Percentiles rank a stretch among this genome's conserved stretches.
Evolutionary conservation across 2,113 vertebrate species (phyloP).

Genomic region (Grammomys surdaster): DNA sequence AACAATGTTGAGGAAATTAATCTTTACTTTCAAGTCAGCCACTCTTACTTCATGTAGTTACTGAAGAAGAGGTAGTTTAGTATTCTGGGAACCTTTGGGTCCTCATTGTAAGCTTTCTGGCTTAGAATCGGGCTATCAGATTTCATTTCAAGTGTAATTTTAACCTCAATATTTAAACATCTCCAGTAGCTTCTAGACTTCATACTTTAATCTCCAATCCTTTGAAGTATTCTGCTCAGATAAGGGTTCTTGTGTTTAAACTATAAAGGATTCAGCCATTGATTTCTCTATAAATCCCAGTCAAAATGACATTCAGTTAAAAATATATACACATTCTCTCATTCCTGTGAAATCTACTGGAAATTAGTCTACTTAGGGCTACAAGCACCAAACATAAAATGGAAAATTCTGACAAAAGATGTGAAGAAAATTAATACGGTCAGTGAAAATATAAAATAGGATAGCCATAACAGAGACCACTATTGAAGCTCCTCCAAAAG

Average conservation of each 20-base stretch:
- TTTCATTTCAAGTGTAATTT: conserved; percentile 67
- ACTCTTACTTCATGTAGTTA: conserved; percentile 69
- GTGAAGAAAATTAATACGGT: background rate
- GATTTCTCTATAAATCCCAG: background rate
- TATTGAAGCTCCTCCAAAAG: background rate
- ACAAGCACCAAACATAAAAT: background rate
- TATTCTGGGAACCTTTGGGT: conserved; percentile 60
- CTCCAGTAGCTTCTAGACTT: conserved; percentile 60
- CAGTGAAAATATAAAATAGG: background rate
- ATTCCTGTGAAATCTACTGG: conserved; percentile 44
- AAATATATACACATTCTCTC: background rate
- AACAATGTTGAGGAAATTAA: conserved; percentile 63
- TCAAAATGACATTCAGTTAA: conserved; percentile 44
- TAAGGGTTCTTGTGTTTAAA: conserved; percentile 56
- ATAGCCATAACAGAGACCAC: background rate
- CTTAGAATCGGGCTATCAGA: conserved; percentile 73
- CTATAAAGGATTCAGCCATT: background rate
- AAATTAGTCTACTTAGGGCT: conserved; percentile 41
- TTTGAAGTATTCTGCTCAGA: conserved; percentile 63
- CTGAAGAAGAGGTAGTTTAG: conserved; percentile 54
- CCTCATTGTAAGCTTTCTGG: conserved; percentile 57
- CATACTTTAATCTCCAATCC: background rate
- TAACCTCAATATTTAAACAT: conserved; percentile 66
- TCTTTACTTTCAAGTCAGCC: conserved; percentile 57
- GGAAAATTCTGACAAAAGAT: background rate